A percentile compares a stretch with the other conserved stretches of the same genome.
Evolutionary conservation across 2,888 invertebrate species (phyloP).

Genomic region (Colostygia pectinataria): DNA sequence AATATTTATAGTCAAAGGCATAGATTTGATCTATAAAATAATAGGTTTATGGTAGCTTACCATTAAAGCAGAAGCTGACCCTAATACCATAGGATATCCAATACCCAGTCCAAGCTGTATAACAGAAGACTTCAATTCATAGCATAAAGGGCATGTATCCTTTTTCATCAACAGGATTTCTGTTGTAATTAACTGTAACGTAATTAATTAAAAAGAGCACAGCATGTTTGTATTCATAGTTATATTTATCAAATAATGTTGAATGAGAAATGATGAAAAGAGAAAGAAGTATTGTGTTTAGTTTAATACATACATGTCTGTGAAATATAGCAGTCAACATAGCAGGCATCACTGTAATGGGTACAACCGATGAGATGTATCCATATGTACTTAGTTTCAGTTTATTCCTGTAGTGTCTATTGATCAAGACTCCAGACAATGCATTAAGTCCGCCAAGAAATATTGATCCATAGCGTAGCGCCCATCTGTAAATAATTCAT

Average conservation of each 20-base stretch:
- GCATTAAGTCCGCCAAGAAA: conserved; percentile 79
- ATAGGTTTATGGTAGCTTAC: no score
- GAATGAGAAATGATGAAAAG: no score
- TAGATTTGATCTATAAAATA: no score
- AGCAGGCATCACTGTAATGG: conserved; percentile 84
- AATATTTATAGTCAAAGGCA: no score
- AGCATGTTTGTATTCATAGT: background rate
- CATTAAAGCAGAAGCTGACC: conserved; percentile 83
- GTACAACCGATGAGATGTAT: conserved; percentile 82
- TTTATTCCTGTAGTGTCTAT: conserved; percentile 84
- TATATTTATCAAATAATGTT: no score
- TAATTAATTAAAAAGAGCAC: no score
- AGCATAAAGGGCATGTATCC: conserved; percentile 85
- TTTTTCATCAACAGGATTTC: conserved; percentile 81
- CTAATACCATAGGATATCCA: conserved; percentile 84
- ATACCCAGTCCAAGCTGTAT: conserved; percentile 80
- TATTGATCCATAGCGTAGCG: conserved; percentile 73
- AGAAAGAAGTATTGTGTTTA: no score
- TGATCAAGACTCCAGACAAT: conserved; percentile 83
- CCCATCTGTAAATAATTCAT: conserved; percentile 61
- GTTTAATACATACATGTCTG: conserved; percentile 72
- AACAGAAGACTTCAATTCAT: conserved; percentile 82
- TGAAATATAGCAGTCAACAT: conserved; percentile 80
- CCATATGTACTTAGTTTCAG: conserved; percentile 84
- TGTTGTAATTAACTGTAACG: conserved; percentile 78